Conservation (phyloP, 2,113 vertebrate species). For the Paracanthobrama guichenoti region DNA sequence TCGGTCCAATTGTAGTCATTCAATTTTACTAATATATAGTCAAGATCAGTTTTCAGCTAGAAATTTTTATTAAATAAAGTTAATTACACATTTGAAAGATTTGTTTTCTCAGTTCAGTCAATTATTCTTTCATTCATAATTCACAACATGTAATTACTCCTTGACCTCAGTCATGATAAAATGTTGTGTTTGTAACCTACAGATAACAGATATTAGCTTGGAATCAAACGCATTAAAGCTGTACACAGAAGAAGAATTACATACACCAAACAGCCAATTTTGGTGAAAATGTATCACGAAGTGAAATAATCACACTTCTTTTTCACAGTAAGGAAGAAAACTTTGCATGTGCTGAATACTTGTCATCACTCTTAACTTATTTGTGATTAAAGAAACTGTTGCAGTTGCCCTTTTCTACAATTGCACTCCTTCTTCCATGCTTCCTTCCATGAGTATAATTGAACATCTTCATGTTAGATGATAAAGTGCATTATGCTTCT, state of each 20-base stretch:
- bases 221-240: background rate
- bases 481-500: background rate
- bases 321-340: background rate
- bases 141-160: background rate
- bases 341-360: conserved; percentile 1
- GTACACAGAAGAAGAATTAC: background rate
- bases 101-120: background rate
- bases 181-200: background rate
- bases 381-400: background rate
- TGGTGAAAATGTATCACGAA: background rate
- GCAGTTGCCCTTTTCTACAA: background rate
- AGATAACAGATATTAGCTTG: background rate
- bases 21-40: background rate
- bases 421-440: background rate
- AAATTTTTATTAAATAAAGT: background rate
- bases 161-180: background rate
- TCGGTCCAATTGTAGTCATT: no score
- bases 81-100: background rate
- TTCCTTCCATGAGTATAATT: no score
- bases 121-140: background rate
- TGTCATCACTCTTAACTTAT: background rate
- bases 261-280: background rate
- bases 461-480: background rate
- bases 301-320: conserved; percentile 8
- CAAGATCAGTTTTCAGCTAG: background rate